phyloP scores from a whole-genome alignment of 2,888 invertebrate genomes.

The Plemyria rubiginata region DNA sequence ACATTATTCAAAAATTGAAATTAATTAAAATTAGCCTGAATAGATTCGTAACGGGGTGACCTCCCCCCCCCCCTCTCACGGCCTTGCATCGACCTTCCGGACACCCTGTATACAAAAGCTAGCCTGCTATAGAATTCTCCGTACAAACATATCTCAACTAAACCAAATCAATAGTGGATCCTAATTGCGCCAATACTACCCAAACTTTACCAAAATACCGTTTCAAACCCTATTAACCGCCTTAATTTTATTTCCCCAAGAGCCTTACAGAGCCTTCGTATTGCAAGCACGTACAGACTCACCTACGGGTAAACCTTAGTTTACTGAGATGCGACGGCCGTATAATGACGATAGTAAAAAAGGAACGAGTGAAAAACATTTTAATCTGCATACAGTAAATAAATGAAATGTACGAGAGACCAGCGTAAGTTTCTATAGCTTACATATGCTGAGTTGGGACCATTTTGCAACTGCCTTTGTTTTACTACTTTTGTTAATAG shows the following conservation, averaged over 20 bases:
- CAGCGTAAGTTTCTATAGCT: too few relatives aligned
- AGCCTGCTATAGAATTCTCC: background rate
- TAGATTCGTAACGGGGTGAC: too few relatives aligned
- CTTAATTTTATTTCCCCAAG: constrained; percentile 37
- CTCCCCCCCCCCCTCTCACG: too few relatives aligned
- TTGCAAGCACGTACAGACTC: constrained; percentile 48
- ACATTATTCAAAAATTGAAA: too few relatives aligned
- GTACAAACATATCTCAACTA: constrained; percentile 8
- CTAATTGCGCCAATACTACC: constrained; percentile 30
- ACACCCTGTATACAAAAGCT: background rate
- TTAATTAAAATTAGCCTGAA: too few relatives aligned
- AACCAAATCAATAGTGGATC: constrained; percentile 24
- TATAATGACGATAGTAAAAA: background rate
- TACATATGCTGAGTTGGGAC: too few relatives aligned
- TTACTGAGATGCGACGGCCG: background rate
- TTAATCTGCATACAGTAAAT: too few relatives aligned
- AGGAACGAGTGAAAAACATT: too few relatives aligned
- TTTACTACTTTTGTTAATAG: too few relatives aligned
- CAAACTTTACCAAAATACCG: constrained; percentile 35
- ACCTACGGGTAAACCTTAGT: constrained; percentile 43
- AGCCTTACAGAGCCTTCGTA: constrained; percentile 33
- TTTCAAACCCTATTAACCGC: constrained; percentile 38
- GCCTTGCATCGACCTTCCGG: too few relatives aligned
- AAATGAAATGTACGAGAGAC: too few relatives aligned
- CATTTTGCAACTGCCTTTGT: too few relatives aligned